Base-by-base conservation (phyloP, 2,797 vertebrate genomes). In the Urosaurus nigricauda region DNA sequence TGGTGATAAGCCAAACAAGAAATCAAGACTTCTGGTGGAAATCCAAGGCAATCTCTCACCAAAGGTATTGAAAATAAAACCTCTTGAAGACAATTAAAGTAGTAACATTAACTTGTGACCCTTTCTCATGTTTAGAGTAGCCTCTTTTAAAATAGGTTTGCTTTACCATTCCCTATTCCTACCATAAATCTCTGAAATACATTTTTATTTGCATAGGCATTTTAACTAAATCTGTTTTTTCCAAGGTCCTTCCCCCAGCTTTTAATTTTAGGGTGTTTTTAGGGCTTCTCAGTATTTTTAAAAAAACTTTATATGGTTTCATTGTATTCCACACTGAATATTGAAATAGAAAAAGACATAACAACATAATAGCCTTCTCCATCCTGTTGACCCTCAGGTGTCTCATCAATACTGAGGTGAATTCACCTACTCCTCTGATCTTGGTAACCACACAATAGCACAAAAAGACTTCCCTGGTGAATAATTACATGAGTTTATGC, bases 151-250 rank as follows among this genome's bases (percentile, higher is more conserved):
- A 43, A 79, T 47, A 47, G 47, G 21, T 71, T 73, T 56, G 13
- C 65, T 32, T 37, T 88, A 9, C 37, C 24, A 63, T 78, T 47
- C 13, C 19, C 7, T 58, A 63, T 12, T 12, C 9, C 0, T 47
- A 32, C 26, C 17, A 43, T 32, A 60, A 80, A 11, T 63, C 68
- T 80, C 77, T 47, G 68, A 79, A 73, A 63, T 21, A 71, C 71
- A 32, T 79, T 40, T 85, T 80, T 78, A 56, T 88, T 88, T 88
- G 77, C 19, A 37, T 13, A 56, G n/a, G 19, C n/a, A 78, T 53
- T 65, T 65, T 37, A 84, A 79, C 13, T 43, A 35, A 84, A 85
- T 79, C 19, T 9, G 5, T 12, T 79, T 11, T 26, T 60, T 47
- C 53, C 16, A 21, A 32, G 53, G 53, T 29, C 11, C 29, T 5